Base-by-base conservation (phyloP, 2,113 vertebrate genomes). In the Acinonyx jubatus region DNA sequence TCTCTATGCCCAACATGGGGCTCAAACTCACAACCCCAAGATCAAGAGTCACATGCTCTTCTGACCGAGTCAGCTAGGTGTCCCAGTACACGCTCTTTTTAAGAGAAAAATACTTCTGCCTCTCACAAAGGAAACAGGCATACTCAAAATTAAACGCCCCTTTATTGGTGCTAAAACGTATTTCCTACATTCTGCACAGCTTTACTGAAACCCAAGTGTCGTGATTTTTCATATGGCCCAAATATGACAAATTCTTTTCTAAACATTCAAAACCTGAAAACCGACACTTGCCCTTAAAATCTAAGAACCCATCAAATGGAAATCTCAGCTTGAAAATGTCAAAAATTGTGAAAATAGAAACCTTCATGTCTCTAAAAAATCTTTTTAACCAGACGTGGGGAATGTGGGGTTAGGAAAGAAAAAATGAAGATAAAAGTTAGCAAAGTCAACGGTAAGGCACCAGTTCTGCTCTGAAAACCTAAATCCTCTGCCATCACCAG, bases 261-360 rank as follows among this genome's bases (percentile, higher is more conserved):
- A 88, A 87, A 25, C 48, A 93, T 68, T 45, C 65, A 29, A 90
- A 97, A 89, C 33, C 33, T 90, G 55, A 82, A 91, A 95, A 96
- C 55, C 8, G 65, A 68, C 23, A 31, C 45, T 11, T 68, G 31
- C 71, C n/a, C 36, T 96, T 73, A 63, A 36, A n/a, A 95, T 57
- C 57, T 94, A 85, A 63, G 87, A 91, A 81, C 5, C 1, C 33
- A 52, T 14, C 16, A n/a, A 69, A 87, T n/a, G 63, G 83, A 97
- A 92, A 52, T 81, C 69, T 76, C 18, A 13, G 41, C 63, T 97
- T 69, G 25, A 85, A 95, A 97, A 91, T 79, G 61, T 76, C 61
- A 96, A 82, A 89, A 94, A 31, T 13, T 21, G 63, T 82, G 65
- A 89, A 79, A 79, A 65, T 66, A 23, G 12, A 92, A 96, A 89